These are phyloP conservation scores for Australoheros scitulus DNA, from an alignment of 2,113 vertebrate species.

Conservation along the genomic window DNA sequence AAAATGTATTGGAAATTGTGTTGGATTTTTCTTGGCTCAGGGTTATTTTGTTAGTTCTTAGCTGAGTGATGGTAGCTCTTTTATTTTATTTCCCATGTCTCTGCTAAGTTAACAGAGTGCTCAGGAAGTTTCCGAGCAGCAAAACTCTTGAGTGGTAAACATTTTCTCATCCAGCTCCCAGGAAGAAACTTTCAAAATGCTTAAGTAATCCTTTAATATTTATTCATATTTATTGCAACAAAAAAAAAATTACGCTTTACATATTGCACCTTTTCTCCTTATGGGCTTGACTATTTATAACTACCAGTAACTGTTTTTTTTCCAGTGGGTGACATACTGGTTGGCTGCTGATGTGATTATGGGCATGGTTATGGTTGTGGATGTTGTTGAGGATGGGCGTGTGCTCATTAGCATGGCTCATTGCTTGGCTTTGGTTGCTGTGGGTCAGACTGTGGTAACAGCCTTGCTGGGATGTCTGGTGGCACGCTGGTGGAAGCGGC, in stretches of 20 bases:
- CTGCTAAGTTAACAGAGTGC: neutral
- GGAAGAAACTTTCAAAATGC: neutral
- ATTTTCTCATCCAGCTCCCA: neutral
- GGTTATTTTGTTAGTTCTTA: neutral
- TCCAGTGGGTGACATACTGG: slow-evolving; percentile 68
- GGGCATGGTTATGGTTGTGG: slow-evolving; percentile 62
- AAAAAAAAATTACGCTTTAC: slow-evolving; percentile 13
- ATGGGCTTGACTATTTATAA: neutral
- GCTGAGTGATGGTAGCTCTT: neutral
- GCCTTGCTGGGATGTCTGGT: slow-evolving; percentile 62
- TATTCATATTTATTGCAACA: neutral
- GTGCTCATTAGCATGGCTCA: slow-evolving; percentile 58
- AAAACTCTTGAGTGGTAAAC: neutral
- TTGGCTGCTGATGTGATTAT: slow-evolving; percentile 62
- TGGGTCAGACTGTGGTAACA: slow-evolving; percentile 67
- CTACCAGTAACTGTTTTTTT: neutral
- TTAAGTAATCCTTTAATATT: neutral
- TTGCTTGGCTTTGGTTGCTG: slow-evolving; percentile 47
- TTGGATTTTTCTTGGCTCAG: neutral
- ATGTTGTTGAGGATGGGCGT: slow-evolving; percentile 59
- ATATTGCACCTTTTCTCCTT: slow-evolving; percentile 62
- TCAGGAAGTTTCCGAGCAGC: neutral
- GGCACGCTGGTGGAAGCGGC: slow-evolving; percentile 45
- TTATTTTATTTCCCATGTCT: neutral
- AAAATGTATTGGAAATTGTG: too few relatives aligned